Evolutionary conservation across 2,888 invertebrate genomes (phyloP).

Genomic region (Nomada hirtipes): DNA sequence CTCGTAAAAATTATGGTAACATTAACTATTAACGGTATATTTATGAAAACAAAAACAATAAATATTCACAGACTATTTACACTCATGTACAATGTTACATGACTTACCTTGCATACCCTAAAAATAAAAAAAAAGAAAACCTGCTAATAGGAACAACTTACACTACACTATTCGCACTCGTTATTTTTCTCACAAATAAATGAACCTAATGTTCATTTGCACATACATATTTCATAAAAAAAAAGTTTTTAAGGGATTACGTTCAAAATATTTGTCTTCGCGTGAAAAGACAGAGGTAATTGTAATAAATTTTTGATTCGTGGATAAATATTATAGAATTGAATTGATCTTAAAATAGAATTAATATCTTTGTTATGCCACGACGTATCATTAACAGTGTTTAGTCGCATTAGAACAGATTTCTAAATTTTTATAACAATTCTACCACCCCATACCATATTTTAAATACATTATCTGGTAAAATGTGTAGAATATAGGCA

Average conservation of each 20-base stretch:
- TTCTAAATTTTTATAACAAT: background rate
- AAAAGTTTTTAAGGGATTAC: background rate
- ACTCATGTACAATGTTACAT: conserved; percentile 14
- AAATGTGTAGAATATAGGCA: background rate
- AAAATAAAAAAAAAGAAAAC: conserved; percentile 18
- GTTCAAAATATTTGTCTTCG: background rate
- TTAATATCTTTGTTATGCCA: background rate
- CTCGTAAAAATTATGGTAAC: background rate
- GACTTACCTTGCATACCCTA: conserved; percentile 55
- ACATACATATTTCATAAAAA: background rate
- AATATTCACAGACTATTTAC: conserved; percentile 16
- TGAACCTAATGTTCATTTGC: background rate
- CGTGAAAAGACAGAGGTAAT: background rate
- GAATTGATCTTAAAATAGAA: background rate
- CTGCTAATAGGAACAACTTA: background rate
- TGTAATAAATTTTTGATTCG: background rate
- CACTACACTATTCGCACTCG: background rate
- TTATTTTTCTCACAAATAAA: background rate
- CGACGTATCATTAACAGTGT: background rate
- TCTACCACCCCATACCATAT: no score
- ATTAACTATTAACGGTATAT: background rate
- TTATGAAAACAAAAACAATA: background rate
- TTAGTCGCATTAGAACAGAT: background rate
- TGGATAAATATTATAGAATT: background rate
- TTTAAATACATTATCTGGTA: background rate